These are phyloP conservation scores for Augiades crinisus DNA, from an alignment of 2,888 invertebrate species.

Conservation along the genomic window DNA sequence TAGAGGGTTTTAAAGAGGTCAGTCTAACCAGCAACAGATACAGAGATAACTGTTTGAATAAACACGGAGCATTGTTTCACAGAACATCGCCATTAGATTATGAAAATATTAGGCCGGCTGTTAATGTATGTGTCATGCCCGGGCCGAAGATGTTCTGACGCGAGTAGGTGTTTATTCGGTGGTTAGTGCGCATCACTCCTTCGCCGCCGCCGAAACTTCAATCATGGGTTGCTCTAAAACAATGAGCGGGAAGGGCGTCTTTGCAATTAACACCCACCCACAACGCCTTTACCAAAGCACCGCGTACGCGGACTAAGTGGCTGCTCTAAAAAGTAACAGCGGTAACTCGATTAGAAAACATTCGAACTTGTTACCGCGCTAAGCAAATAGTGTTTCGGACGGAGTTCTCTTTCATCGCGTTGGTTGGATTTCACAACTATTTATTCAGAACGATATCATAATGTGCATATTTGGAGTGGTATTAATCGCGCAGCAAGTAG, in stretches of 20 bases:
- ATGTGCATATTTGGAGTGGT: conserved; percentile 56
- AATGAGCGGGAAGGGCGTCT: conserved; percentile 78
- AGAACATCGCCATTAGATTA: conserved; percentile 81
- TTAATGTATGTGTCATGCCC: conserved; percentile 81
- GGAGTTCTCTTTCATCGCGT: conserved; percentile 47
- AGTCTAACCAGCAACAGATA: conserved; percentile 76
- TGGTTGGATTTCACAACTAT: conserved; percentile 62
- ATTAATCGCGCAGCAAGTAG: conserved; percentile 62
- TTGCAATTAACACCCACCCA: conserved; percentile 77
- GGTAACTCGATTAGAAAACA: conserved; percentile 54
- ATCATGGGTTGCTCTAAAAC: conserved; percentile 80
- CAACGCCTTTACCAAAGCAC: conserved; percentile 64
- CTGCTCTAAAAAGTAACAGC: conserved; percentile 56
- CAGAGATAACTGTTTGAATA: conserved; percentile 72
- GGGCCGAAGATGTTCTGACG: conserved; percentile 55
- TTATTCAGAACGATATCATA: conserved; percentile 54
- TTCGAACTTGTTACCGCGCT: conserved; percentile 33
- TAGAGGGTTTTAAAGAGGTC: conserved; percentile 77
- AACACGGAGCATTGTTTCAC: conserved; percentile 77
- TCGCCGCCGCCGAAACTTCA: conserved; percentile 72
- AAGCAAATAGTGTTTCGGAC: conserved; percentile 50
- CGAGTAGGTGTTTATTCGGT: conserved; percentile 61
- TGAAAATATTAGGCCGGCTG: conserved; percentile 79
- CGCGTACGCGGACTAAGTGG: conserved; percentile 64
- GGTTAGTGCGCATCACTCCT: conserved; percentile 71